Conservation (phyloP, 2,888 invertebrate species). For the Linyphia triangularis region DNA sequence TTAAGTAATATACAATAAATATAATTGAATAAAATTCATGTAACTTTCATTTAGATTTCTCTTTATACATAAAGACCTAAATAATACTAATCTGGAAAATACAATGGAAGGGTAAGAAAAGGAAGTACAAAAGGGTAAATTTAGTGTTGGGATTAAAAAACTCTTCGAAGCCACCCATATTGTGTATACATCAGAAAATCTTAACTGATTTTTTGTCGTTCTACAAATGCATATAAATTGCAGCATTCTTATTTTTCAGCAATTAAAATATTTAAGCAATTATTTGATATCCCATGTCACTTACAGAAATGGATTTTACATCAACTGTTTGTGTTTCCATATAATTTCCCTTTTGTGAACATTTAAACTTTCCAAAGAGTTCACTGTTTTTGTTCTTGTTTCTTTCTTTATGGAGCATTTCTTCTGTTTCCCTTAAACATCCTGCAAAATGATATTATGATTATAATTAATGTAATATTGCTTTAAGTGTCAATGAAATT, state of each 20-base stretch:
- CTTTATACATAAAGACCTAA: no score
- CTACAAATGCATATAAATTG: background rate
- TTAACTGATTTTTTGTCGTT: no score
- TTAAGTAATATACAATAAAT: no score
- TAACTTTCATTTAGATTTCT: no score
- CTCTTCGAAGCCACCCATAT: no score
- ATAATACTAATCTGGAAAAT: no score
- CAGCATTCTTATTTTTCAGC: background rate
- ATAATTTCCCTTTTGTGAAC: constrained; percentile 69
- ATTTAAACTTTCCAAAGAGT: constrained; percentile 52
- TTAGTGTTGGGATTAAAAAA: no score
- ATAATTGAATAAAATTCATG: no score
- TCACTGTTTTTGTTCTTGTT: constrained; percentile 48
- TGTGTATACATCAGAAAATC: no score
- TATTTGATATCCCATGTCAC: constrained; percentile 10
- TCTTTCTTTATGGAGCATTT: constrained; percentile 30
- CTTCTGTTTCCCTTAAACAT: constrained; percentile 65
- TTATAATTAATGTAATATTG: background rate
- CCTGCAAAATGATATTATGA: constrained; percentile 22
- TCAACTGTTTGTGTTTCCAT: background rate
- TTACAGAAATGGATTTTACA: background rate
- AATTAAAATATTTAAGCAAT: background rate
- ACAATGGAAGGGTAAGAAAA: no score
- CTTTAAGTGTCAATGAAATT: background rate
- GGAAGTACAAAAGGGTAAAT: no score